Conservation (phyloP, 1,140 invertebrate species). For the Vanessa atalanta region DNA sequence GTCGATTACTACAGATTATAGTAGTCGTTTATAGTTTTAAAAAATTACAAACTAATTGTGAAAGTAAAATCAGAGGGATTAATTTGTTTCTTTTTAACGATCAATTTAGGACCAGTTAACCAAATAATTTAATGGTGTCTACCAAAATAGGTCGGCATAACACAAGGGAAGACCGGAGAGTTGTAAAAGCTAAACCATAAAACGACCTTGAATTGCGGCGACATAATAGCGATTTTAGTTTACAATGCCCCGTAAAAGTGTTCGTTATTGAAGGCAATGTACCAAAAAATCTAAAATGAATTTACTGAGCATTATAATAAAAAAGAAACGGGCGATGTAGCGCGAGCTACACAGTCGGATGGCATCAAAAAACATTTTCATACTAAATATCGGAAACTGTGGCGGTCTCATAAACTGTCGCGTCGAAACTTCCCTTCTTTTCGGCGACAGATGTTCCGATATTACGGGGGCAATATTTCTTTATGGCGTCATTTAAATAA, state of each 20-base stretch:
- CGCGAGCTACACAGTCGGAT: slow-evolving; percentile 27
- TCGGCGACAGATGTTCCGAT: slow-evolving; percentile 74
- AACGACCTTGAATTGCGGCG: slow-evolving; percentile 5
- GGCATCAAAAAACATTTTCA: slow-evolving; percentile 64
- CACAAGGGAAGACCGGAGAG: not conserved
- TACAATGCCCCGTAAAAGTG: slow-evolving; percentile 10
- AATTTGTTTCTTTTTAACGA: no score
- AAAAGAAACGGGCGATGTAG: slow-evolving; percentile 34
- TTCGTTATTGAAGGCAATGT: slow-evolving; percentile 17
- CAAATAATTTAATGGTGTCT: not conserved
- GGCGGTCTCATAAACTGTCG: slow-evolving; percentile 68
- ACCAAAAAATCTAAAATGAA: slow-evolving; percentile 32
- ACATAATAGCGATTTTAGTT: slow-evolving; percentile 15
- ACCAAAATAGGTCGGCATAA: not conserved
- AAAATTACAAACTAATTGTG: no score
- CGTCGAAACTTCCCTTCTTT: slow-evolving; percentile 72
- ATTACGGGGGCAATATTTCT: slow-evolving; percentile 72
- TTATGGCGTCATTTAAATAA: slow-evolving; percentile 79
- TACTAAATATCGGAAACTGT: slow-evolving; percentile 68
- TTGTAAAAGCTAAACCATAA: slow-evolving; percentile 13
- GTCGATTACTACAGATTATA: no score
- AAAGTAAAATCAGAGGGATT: no score
- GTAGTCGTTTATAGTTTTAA: no score
- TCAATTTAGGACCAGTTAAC: not conserved
- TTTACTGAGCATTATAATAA: slow-evolving; percentile 43